Evolutionary conservation across 1,140 invertebrate species (phyloP), one percentile per base, ranked within the genome.

Genomic region (Zaprionus lachaisei): DNA sequence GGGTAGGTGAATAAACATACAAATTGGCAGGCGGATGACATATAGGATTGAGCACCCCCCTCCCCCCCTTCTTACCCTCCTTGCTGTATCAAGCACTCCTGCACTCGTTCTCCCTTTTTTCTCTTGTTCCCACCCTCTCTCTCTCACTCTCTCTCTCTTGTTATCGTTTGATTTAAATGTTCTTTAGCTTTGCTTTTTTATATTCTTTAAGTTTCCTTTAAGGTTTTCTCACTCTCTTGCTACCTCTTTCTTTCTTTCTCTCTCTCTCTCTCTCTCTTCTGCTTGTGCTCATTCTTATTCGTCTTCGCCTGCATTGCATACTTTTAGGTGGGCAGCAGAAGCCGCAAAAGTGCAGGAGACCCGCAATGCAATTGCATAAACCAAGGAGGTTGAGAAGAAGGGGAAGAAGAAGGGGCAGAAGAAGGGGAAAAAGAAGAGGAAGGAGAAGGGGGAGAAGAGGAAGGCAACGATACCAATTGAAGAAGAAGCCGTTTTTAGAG

Each of bases 251-350:
- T 72, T 20, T 26, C 15, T 17, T 2, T 26, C 37, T 38, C 6
- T 20, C 22, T 11, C 31, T 38, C n/a, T 20, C 9, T 72, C 37
- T 26, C 15, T 17, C n/a, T 17, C 4, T 38, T 20, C 9, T n/a
- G 15, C 38, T 55, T 51, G 24, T 34, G 17, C 26, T 17, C n/a
- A 26, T 51, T 49, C 41, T 2, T 26, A 37, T 37, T 26, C 9
- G 1, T 31, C n/a, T 58, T 54, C n/a, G 11, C 54, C 44, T 44
- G 9, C 51, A 34, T 58, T 75, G 84, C 84, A 89, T 89, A 90
- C 84, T 89, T 90, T 89, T 79, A 57, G 85, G 81, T 74, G 78
- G 24, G 20, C 61, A 47, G 22, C n/a, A 24, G 75, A 80, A 74
- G 71, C 70, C 78, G 22, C 44, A 65, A 54, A 78, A 80, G 49